Percentiles rank a stretch among this genome's conserved stretches.
Conservation (phyloP, 2,888 invertebrate species). For the Aleiodes testaceus region DNA sequence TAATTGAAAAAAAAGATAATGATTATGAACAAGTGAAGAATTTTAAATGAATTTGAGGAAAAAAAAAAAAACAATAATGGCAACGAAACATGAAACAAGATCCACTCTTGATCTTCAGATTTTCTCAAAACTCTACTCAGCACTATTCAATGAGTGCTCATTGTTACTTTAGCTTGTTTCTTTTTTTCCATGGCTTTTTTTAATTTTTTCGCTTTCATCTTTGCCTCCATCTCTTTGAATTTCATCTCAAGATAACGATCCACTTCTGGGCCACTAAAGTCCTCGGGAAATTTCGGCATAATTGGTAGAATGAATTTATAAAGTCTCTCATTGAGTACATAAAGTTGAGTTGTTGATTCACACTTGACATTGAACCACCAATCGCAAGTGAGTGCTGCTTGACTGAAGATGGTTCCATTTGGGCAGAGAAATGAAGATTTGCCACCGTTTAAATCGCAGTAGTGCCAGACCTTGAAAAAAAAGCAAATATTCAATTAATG, state of each 20-base stretch:
- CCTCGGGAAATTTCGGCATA: slow-evolving; percentile 91
- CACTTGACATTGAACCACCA: slow-evolving; percentile 96
- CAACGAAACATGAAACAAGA: slow-evolving; percentile 54
- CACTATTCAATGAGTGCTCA: slow-evolving; percentile 40
- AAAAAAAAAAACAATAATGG: slow-evolving; percentile 52
- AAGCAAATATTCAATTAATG: slow-evolving; percentile 34
- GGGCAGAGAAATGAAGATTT: slow-evolving; percentile 93
- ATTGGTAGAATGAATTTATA: slow-evolving; percentile 91
- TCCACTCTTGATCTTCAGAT: slow-evolving; percentile 3
- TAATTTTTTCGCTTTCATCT: slow-evolving; percentile 80
- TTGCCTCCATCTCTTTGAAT: slow-evolving; percentile 90
- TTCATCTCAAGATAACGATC: slow-evolving; percentile 89
- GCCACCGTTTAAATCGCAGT: slow-evolving; percentile 91
- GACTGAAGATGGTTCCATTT: slow-evolving; percentile 92
- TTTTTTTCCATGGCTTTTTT: slow-evolving; percentile 66
- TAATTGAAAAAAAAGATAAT: slow-evolving; percentile 22
- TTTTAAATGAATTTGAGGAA: slow-evolving; percentile 21
- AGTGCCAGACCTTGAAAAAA: slow-evolving; percentile 86
- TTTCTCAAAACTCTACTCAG: slow-evolving; percentile 18
- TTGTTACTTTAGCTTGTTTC: slow-evolving; percentile 62
- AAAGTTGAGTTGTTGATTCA: slow-evolving; percentile 86
- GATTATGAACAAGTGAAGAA: slow-evolving; percentile 29
- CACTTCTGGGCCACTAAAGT: slow-evolving; percentile 90
- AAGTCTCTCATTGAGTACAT: slow-evolving; percentile 89
- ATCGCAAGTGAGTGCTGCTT: slow-evolving; percentile 90